Conservation (phyloP, 2,888 invertebrate genomes). For the Tuberolachnus salignus region DNA sequence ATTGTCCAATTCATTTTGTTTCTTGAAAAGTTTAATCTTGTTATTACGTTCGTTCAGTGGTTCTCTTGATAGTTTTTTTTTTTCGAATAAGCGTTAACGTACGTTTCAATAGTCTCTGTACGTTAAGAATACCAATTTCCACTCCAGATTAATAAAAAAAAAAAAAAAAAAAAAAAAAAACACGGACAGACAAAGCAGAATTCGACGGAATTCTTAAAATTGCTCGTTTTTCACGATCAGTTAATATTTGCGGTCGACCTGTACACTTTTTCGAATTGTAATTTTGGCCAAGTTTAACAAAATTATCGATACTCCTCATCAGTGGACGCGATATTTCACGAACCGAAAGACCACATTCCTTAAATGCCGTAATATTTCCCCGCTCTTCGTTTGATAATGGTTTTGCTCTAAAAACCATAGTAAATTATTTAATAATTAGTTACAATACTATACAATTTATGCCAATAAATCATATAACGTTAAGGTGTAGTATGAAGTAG, state of each 20-base stretch:
- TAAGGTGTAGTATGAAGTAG: too few species aligned
- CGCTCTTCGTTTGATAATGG: slow-evolving; percentile 1
- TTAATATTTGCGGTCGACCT: too few species aligned
- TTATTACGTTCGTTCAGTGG: slow-evolving; percentile 10
- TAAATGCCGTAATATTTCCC: slow-evolving; percentile 9
- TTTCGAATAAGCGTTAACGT: slow-evolving; percentile 1
- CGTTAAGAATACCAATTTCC: slow-evolving; percentile 20
- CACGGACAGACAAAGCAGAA: slow-evolving; percentile 56
- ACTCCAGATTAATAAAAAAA: background rate
- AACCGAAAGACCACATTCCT: too few species aligned
- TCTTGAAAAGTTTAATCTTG: slow-evolving; percentile 9
- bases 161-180: background rate
- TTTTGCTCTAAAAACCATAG: slow-evolving; percentile 12
- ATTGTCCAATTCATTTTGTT: too few species aligned
- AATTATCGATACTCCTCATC: too few species aligned
- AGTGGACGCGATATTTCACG: too few species aligned
- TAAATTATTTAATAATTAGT: slow-evolving; percentile 18
- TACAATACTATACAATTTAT: background rate
- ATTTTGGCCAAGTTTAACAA: too few species aligned
- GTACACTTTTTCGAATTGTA: too few species aligned
- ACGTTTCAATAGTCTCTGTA: slow-evolving; percentile 15
- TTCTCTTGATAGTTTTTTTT: too few species aligned
- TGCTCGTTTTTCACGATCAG: too few species aligned
- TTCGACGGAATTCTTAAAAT: slow-evolving; percentile 11
- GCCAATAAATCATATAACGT: background rate